These are phyloP conservation scores for Corythucha ciliata DNA, from an alignment of 2,888 invertebrate genomes.

Conservation along the genomic window DNA sequence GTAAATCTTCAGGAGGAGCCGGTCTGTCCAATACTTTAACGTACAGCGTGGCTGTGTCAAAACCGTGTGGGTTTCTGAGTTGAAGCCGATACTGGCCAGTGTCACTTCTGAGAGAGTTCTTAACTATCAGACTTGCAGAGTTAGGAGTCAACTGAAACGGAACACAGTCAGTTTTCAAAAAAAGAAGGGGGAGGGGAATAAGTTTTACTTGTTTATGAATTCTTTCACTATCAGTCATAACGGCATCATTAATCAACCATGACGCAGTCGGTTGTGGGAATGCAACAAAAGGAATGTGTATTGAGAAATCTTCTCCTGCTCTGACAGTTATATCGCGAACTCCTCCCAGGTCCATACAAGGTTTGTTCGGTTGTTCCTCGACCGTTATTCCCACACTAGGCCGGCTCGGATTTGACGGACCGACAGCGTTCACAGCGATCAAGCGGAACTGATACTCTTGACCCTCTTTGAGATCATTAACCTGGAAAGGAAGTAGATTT, in stretches of 20 bases:
- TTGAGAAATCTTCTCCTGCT: constrained; percentile 96
- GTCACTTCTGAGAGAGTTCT: constrained; percentile 81
- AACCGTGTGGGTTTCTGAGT: constrained; percentile 88
- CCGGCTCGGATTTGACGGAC: constrained; percentile 72
- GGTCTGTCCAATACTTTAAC: constrained; percentile 92
- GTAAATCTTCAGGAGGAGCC: constrained; percentile 77
- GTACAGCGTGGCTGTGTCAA: constrained; percentile 88
- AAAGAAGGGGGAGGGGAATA: background rate
- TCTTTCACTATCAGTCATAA: constrained; percentile 69
- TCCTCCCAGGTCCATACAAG: constrained; percentile 86
- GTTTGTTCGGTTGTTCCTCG: constrained; percentile 91
- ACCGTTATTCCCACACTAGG: constrained; percentile 69
- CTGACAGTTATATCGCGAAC: constrained; percentile 92
- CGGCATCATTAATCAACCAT: constrained; percentile 82
- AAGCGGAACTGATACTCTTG: constrained; percentile 94
- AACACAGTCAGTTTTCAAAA: background rate
- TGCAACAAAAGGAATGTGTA: constrained; percentile 90
- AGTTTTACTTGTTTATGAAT: constrained; percentile 55
- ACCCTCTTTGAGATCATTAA: constrained; percentile 81
- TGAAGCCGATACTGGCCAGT: constrained; percentile 86
- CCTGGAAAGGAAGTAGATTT: constrained; percentile 34
- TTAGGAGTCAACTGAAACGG: constrained; percentile 69
- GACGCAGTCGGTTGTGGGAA: constrained; percentile 92
- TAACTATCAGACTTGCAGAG: constrained; percentile 83
- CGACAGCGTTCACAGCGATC: constrained; percentile 84